Evolutionary conservation across 2,888 invertebrate genomes (phyloP).

Genomic region (Ypsolopha scabrella): DNA sequence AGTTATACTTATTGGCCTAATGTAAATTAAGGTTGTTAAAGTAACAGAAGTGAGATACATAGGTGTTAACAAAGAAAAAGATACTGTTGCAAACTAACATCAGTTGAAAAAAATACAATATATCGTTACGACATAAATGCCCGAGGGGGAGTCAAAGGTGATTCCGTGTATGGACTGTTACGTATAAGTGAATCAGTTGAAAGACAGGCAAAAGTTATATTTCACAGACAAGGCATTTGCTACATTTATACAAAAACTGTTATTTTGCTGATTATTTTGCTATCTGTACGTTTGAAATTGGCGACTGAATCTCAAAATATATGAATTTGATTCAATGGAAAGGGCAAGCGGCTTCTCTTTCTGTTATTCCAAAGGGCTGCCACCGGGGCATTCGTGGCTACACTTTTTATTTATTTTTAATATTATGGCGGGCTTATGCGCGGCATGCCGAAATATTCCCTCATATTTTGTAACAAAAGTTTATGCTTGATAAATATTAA

Average conservation of each 20-base stretch:
- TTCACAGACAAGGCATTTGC: no score
- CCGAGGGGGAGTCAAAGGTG: no score
- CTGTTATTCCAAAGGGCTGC: constrained; percentile 63
- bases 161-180: no score
- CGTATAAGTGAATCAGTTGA: no score
- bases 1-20: no score
- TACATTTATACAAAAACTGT: neutral
- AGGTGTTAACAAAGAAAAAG: no score
- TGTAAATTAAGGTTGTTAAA: no score
- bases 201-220: no score
- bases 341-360: constrained; percentile 65
- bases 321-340: constrained; percentile 71
- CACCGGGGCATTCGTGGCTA: constrained; percentile 48
- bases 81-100: no score
- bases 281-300: constrained; percentile 62
- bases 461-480: constrained; percentile 33
- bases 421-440: constrained; percentile 49
- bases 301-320: constrained; percentile 71
- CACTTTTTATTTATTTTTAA: constrained; percentile 47
- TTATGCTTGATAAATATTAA: constrained; percentile 17
- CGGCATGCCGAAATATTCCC: constrained; percentile 36
- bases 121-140: no score
- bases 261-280: constrained; percentile 21
- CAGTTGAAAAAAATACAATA: no score
- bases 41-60: no score